Conservation (phyloP, 2,888 invertebrate genomes). For the Amiota communis region DNA sequence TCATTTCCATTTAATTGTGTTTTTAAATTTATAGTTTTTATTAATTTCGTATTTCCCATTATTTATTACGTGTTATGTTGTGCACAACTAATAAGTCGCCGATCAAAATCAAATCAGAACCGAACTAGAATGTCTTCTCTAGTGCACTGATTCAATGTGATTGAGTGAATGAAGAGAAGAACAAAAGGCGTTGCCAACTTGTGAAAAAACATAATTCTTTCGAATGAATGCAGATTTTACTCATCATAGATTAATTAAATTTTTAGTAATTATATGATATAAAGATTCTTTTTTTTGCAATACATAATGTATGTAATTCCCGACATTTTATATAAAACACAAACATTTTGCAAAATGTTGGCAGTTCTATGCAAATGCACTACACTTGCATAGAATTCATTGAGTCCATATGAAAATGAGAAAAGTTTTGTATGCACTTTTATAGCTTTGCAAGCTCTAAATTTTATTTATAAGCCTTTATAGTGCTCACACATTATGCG, state of each 20-base stretch:
- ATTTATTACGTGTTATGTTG: conserved; percentile 35
- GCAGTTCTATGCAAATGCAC: neutral
- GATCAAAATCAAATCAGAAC: neutral
- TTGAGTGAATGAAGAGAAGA: neutral
- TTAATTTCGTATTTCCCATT: neutral
- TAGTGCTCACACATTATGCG: no score
- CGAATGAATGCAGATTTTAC: neutral
- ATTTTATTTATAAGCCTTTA: no score
- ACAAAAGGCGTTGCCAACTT: neutral
- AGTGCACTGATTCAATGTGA: neutral
- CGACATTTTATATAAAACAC: no score
- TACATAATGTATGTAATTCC: neutral
- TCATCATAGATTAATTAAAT: neutral
- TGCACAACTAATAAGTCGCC: conserved; percentile 35
- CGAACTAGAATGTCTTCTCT: neutral
- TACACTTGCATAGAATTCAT: neutral
- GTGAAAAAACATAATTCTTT: neutral
- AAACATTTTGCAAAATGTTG: neutral
- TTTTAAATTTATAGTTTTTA: conserved; percentile 72
- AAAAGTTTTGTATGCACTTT: neutral
- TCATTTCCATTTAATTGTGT: conserved; percentile 71
- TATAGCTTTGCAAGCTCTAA: no score
- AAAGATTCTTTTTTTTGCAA: neutral
- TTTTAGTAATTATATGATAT: neutral
- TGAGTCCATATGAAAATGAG: neutral